Evolutionary conservation across 2,888 invertebrate genomes (phyloP).

Genomic region (Salticus scenicus): DNA sequence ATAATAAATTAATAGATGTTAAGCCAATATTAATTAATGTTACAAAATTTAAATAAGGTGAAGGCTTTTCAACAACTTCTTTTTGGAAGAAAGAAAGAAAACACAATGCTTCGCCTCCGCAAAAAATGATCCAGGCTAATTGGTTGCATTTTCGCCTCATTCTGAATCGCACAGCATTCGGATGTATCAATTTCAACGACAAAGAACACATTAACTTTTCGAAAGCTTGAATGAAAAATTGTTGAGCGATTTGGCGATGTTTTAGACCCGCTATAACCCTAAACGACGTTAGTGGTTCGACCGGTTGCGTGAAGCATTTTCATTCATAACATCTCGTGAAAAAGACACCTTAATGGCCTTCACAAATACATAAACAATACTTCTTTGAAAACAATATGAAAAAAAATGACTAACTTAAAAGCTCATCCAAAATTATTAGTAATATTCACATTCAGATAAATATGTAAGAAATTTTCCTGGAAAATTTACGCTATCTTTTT

Average conservation of each 20-base stretch:
- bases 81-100: too few relatives aligned
- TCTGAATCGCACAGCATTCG: neutral
- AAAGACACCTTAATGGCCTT: conserved; percentile 44
- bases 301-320: conserved; percentile 51
- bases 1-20: too few relatives aligned
- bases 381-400: conserved; percentile 32
- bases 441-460: too few relatives aligned
- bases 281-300: conserved; percentile 49
- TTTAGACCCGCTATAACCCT: conserved; percentile 34
- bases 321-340: conserved; percentile 56
- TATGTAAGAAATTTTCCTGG: too few relatives aligned
- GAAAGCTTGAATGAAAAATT: neutral
- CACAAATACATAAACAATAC: neutral
- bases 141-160: neutral
- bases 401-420: neutral
- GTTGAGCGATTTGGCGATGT: conserved; percentile 37
- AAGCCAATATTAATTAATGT: too few relatives aligned
- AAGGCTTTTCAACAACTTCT: too few relatives aligned
- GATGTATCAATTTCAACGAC: neutral
- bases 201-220: neutral
- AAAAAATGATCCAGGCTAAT: neutral
- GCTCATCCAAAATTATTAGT: too few relatives aligned
- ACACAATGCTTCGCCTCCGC: neutral
- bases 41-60: too few relatives aligned
- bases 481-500: too few relatives aligned